Percentiles rank a stretch among this genome's conserved stretches.
Evolutionary conservation across 2,797 vertebrate genomes (phyloP).

Genomic region (Xyrichtys novacula): DNA sequence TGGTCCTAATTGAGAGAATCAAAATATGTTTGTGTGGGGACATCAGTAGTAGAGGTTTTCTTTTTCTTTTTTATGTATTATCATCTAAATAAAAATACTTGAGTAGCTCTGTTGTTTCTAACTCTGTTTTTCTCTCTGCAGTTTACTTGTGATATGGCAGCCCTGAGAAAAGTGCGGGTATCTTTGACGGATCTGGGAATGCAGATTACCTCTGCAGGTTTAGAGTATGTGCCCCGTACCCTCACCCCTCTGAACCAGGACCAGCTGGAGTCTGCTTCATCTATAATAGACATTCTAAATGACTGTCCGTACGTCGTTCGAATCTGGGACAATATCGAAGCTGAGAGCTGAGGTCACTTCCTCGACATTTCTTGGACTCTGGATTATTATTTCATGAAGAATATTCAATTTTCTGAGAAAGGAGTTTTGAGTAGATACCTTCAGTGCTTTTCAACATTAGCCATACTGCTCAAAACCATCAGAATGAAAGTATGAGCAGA

Average conservation of each 20-base stretch:
- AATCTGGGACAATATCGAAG: conserved; percentile 92
- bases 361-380: conserved; percentile 31
- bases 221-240: conserved; percentile 86
- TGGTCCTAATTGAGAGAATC: too few species aligned
- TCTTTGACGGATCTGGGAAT: conserved; percentile 85
- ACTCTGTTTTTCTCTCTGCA: conserved; percentile 61
- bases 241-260: conserved; percentile 72
- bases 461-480: conserved; percentile 7
- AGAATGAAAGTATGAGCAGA: not conserved
- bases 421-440: conserved; percentile 8
- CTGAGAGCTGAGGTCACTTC: conserved; percentile 59
- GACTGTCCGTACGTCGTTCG: conserved; percentile 85
- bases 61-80: too few species aligned
- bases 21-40: too few species aligned
- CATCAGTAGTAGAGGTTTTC: too few species aligned
- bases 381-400: conserved; percentile 10
- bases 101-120: too few species aligned
- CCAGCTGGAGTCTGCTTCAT: conserved; percentile 82
- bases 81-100: too few species aligned
- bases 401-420: conserved; percentile 10
- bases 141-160: conserved; percentile 88
- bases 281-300: conserved; percentile 85
- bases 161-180: conserved; percentile 79
- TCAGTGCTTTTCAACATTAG: not conserved
- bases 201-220: conserved; percentile 75